Evolutionary conservation across 2,888 invertebrate species (phyloP).

Genomic region (Thera obeliscata): DNA sequence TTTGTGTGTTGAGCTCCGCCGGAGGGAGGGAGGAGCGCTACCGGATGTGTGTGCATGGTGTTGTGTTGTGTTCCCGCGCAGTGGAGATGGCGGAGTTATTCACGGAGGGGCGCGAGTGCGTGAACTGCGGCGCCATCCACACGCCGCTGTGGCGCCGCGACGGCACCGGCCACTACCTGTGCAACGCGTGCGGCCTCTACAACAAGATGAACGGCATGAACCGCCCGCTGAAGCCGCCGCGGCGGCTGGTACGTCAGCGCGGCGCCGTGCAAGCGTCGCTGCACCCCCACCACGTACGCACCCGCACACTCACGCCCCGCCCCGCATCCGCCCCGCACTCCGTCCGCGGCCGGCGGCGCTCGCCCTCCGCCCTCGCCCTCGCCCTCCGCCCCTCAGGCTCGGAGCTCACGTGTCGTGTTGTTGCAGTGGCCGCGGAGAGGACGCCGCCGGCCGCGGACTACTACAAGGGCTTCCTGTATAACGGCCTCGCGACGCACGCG

Average conservation of each 20-base stretch:
- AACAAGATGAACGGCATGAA: constrained; percentile 99
- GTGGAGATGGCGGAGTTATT: constrained; percentile 90
- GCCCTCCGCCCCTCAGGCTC: constrained; percentile 14
- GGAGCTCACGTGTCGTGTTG: constrained; percentile 64
- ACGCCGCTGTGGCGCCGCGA: constrained; percentile 99
- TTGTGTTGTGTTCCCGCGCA: constrained; percentile 54
- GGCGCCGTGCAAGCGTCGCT: constrained; percentile 72
- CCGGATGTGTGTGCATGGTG: background rate
- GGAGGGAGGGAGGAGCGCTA: constrained; percentile 24
- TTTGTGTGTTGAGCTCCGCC: constrained; percentile 42
- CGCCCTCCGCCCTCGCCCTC: constrained; percentile 30
- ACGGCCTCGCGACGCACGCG: constrained; percentile 81
- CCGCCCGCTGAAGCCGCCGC: constrained; percentile 98
- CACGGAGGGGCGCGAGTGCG: constrained; percentile 98
- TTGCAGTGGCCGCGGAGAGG: constrained; percentile 93
- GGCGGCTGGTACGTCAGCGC: constrained; percentile 95
- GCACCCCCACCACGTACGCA: constrained; percentile 73
- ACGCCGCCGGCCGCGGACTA: constrained; percentile 92
- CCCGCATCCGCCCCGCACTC: constrained; percentile 18
- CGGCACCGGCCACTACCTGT: constrained; percentile 99
- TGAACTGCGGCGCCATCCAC: constrained; percentile 98
- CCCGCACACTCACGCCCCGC: constrained; percentile 40
- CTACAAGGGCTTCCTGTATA: constrained; percentile 94
- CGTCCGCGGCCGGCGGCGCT: background rate
- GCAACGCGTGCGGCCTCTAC: constrained; percentile 99